These are phyloP conservation scores for Gymnoscopelus microlampas DNA, from an alignment of 2,797 vertebrate genomes.

Conservation along the genomic window DNA sequence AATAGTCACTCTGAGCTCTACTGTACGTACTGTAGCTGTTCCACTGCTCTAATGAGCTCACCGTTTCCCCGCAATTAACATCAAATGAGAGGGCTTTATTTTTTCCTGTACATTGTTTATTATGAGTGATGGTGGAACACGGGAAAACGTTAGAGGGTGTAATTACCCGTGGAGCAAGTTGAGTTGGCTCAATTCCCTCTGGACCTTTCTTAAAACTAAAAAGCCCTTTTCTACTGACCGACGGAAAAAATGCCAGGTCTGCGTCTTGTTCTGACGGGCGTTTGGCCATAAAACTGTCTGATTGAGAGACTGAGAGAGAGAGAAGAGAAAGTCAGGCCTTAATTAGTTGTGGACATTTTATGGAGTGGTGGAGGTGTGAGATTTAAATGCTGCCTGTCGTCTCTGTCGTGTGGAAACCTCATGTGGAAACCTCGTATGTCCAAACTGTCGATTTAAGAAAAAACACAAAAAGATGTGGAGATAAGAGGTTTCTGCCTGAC, in stretches of 20 bases:
- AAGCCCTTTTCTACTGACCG: slow-evolving; percentile 47
- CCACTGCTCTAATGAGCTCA: slow-evolving; percentile 2
- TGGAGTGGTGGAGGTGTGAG: slow-evolving; percentile 49
- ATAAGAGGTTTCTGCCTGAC: too few relatives aligned
- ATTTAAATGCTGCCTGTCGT: slow-evolving; percentile 44
- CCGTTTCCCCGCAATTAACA: slow-evolving; percentile 36
- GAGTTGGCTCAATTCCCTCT: slow-evolving; percentile 51
- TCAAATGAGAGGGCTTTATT: slow-evolving; percentile 36
- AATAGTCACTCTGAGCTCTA: slow-evolving; percentile 21
- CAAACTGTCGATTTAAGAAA: too few relatives aligned
- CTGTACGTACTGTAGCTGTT: slow-evolving; percentile 26
- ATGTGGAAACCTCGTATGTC: too few relatives aligned
- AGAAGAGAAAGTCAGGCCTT: slow-evolving; percentile 60
- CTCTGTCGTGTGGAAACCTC: too few relatives aligned
- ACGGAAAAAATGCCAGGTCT: slow-evolving; percentile 50
- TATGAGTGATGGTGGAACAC: slow-evolving; percentile 5
- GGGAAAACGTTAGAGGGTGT: slow-evolving; percentile 21
- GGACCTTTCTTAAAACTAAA: slow-evolving; percentile 46
- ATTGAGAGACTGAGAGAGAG: slow-evolving; percentile 50
- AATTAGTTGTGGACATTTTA: slow-evolving; percentile 70
- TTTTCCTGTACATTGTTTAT: slow-evolving; percentile 3
- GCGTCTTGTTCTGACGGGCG: slow-evolving; percentile 34
- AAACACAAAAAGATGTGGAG: too few relatives aligned
- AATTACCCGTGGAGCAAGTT: slow-evolving; percentile 32
- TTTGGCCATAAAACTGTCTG: slow-evolving; percentile 44